These are phyloP conservation scores for Leptopterna dolabrata DNA, from an alignment of 2,888 invertebrate species.

Conservation along the genomic window DNA sequence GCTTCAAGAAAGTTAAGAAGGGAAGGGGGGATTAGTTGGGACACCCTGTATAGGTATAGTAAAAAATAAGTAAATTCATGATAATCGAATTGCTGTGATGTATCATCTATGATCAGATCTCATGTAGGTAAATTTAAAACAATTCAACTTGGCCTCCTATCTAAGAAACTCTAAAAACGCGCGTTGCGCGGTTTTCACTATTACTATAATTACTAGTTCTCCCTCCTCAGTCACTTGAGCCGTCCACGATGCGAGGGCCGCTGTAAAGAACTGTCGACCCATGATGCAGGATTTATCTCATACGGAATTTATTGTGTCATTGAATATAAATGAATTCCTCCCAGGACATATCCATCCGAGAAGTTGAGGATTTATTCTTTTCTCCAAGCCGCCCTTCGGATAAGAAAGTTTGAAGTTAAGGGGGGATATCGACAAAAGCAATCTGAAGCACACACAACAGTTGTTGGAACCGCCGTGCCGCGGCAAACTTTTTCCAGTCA, in stretches of 20 bases:
- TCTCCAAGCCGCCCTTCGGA: not conserved
- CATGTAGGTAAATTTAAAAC: too few species aligned
- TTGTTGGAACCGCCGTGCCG: not conserved
- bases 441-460: constrained; percentile 2
- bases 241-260: not conserved
- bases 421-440: constrained; percentile 4
- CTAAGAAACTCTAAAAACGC: not conserved
- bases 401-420: constrained; percentile 7
- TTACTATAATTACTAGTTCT: too few species aligned
- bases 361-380: constrained; percentile 11
- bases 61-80: too few species aligned
- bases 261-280: not conserved
- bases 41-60: too few species aligned
- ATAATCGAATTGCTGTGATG: too few species aligned
- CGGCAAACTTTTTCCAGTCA: not conserved
- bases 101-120: too few species aligned
- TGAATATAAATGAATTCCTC: constrained; percentile 7
- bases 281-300: not conserved
- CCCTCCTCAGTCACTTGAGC: not conserved
- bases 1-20: too few species aligned
- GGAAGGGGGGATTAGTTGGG: too few species aligned
- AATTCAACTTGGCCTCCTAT: too few species aligned
- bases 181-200: not conserved
- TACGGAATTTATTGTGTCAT: constrained; percentile 3
- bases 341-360: not conserved